Evolutionary conservation across 23 tunicate species (phyloP), one percentile per base, ranked within the genome.

Genomic region (Clavelina lepadiformis): DNA sequence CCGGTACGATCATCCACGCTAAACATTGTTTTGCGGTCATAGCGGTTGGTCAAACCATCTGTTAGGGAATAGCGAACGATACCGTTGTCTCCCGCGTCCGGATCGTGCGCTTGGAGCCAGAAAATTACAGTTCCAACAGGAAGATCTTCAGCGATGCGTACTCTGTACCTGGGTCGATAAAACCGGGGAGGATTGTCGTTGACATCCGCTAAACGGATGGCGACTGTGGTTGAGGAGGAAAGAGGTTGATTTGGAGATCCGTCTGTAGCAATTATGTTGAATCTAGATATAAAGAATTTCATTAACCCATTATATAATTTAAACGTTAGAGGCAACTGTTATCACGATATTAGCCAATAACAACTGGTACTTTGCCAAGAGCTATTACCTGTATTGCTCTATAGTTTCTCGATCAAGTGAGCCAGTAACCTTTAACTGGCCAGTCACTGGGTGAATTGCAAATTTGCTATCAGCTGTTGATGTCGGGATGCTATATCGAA

Each of bases 151-250:
- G 82, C 46, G 20, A 94, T 58, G 11, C 49, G 63, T 5, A 62
- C 37, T 23, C 76, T 74, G 65, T 78, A 68, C 29, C 60, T 36
- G 15, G 50, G 15, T 52, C 75, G 59, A 26, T 61, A 29, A 49
- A 94, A 94, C 27, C 33, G 33, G 18, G 99, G 99, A 2, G 83
- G 52, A 52, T 94, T 94, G 81, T 94, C 99, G 81, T 94, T 94
- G 56, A 80, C 71, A 74, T 94, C 99, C 20, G 38, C 45, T 5
- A 94, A 61, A 28, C 69, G 74, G 56, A 82, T 82, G 24, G 49
- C 23, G 33, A 82, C 80, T 13, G 26, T 50, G 11, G 44, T 75
- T 2, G 89, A 31, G 0, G 84, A 56, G 31, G 56, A 51, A 25
- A 78, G 72, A 3, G 84, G 84, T 3, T 46, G 11, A 15, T 46